Conservation (phyloP, 1,140 invertebrate species). For the Drosophila tani region DNA sequence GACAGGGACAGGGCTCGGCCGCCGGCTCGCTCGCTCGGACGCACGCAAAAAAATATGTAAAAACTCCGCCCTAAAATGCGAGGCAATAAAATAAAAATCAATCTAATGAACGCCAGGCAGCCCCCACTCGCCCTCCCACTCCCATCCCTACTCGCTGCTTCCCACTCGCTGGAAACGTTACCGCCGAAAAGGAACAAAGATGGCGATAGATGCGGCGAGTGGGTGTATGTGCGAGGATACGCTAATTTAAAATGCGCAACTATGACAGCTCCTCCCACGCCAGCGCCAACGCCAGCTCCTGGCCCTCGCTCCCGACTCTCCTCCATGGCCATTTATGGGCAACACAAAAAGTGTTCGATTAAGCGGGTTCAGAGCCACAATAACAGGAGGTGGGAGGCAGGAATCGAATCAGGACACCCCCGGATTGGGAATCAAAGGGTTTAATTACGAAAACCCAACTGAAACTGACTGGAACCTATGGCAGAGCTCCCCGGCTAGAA, state of each 20-base stretch:
- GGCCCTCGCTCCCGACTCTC: conserved; percentile 4
- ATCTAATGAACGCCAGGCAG: conserved; percentile 79
- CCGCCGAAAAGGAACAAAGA: conserved; percentile 49
- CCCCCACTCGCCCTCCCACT: too few species aligned
- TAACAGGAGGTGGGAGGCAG: background rate
- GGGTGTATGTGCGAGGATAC: conserved; percentile 38
- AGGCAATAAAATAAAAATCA: conserved; percentile 74
- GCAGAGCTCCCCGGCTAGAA: conserved; percentile 1
- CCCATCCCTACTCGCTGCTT: too few species aligned
- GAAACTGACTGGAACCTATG: background rate
- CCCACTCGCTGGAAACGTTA: conserved; percentile 6
- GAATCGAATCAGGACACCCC: conserved; percentile 44
- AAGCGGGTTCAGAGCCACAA: conserved; percentile 53
- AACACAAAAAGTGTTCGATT: conserved; percentile 76
- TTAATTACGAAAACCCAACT: conserved; percentile 19
- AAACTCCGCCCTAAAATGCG: conserved; percentile 83
- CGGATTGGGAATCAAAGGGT: conserved; percentile 2
- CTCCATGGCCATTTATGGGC: conserved; percentile 78
- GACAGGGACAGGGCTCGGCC: conserved; percentile 18
- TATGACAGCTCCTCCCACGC: conserved; percentile 45
- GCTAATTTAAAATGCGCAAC: conserved; percentile 83
- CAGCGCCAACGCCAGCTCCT: background rate
- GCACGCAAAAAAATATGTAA: conserved; percentile 76
- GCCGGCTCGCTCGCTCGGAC: conserved; percentile 62
- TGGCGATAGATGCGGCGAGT: conserved; percentile 33